Evolutionary conservation across 2,113 vertebrate genomes (phyloP).

Genomic region (Theristicus caerulescens): DNA sequence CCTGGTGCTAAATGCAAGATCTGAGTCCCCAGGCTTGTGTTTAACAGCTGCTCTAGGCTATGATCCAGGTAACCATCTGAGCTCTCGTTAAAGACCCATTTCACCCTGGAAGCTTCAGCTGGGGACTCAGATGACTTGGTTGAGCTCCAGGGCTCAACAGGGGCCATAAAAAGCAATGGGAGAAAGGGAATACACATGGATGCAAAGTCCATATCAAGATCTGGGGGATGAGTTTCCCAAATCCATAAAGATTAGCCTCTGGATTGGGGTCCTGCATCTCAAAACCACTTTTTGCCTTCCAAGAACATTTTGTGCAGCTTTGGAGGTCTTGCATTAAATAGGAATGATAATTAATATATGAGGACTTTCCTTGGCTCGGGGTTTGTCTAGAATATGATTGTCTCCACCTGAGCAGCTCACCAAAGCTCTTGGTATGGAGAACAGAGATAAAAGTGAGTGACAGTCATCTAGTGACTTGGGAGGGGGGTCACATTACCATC

Average conservation of each 20-base stretch:
- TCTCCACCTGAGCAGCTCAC: neutral
- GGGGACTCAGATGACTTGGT: neutral
- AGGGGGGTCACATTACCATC: neutral
- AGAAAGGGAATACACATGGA: neutral
- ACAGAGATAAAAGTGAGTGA: neutral
- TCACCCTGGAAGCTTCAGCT: fast-evolving
- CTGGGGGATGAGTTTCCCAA: neutral
- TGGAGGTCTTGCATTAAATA: neutral
- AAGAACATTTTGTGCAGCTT: neutral
- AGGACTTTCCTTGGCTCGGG: neutral
- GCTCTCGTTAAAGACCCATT: neutral
- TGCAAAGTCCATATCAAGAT: neutral
- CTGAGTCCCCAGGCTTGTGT: neutral
- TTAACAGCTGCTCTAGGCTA: neutral
- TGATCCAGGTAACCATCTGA: neutral
- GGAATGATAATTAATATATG: neutral
- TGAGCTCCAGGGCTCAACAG: neutral
- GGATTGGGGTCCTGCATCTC: fast-evolving
- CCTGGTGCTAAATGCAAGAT: neutral
- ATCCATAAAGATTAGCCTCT: neutral
- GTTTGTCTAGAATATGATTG: fast-evolving
- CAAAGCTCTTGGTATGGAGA: neutral
- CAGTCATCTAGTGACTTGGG: fast-evolving
- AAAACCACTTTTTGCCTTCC: too few relatives aligned
- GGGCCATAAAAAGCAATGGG: neutral